A percentile compares a stretch with the other conserved stretches of the same genome.
phyloP scores from a whole-genome alignment of 2,888 invertebrate species.

The Synanthedon andrenaeformis region DNA sequence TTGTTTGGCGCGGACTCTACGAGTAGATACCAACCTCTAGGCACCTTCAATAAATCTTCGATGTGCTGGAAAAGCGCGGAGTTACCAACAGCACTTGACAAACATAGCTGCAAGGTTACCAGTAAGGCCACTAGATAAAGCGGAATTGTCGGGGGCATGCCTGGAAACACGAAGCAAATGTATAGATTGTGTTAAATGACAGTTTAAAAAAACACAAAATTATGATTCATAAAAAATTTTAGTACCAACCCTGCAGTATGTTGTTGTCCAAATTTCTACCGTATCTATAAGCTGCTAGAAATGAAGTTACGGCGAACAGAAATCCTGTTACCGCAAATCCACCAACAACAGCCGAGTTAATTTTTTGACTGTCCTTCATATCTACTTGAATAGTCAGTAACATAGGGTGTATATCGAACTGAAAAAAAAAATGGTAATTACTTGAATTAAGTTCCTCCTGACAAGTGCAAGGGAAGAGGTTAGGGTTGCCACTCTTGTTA shows the following conservation, averaged over 20 bases:
- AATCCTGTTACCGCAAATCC: conserved; percentile 76
- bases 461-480: too few relatives aligned
- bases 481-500: too few relatives aligned
- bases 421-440: conserved; percentile 26
- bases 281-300: conserved; percentile 74
- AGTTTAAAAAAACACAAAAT: not conserved
- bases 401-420: conserved; percentile 86
- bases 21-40: conserved; percentile 68
- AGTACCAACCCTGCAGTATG: conserved; percentile 66
- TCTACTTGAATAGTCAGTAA: conserved; percentile 92
- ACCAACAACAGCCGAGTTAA: conserved; percentile 77
- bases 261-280: conserved; percentile 74
- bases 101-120: conserved; percentile 80
- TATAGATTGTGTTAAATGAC: not conserved
- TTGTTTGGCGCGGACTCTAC: too few relatives aligned
- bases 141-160: conserved; percentile 73
- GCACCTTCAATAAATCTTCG: conserved; percentile 80
- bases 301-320: conserved; percentile 74
- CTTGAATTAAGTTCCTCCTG: too few relatives aligned
- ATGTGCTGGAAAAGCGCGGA: conserved; percentile 86
- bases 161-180: conserved; percentile 18
- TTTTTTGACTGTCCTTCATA: conserved; percentile 82
- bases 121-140: conserved; percentile 78
- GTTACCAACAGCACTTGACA: conserved; percentile 82
- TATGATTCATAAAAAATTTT: not conserved